Evolutionary conservation across 1,140 invertebrate species (phyloP), one percentile per base, ranked within the genome.

Genomic region (Euglossa dilemma): DNA sequence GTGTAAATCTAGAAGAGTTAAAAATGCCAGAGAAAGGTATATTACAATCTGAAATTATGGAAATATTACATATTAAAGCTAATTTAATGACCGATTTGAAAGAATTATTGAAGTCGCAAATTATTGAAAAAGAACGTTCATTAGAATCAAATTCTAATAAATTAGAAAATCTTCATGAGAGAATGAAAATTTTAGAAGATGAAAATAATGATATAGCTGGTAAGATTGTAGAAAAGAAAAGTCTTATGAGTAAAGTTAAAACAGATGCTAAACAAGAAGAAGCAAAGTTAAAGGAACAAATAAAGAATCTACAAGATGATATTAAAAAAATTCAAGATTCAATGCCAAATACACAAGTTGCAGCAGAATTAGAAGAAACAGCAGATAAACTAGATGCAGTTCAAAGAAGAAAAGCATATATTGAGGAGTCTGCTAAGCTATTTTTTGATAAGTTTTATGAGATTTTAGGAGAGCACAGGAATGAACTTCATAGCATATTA

Each of bases 1-100:
- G 71, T 43, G 43, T 88, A 3, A 63, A 91, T 77, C 36, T 91
- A 23, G 80, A 91, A 54, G 84, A 92, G n/a, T 78, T 92, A 25
- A 87, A 87, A 43, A 84, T 93, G 43, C 92, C 92, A 36, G 91
- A 92, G 74, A 90, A 81, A 28, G 87, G 85, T 72, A 73, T 92
- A 25, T 75, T 85, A 18, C 54, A 86, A 78, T 47, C 80, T 7
- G 56, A 91, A n/a, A 84, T 91, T 73, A 89, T 89, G 43, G 80
- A 87, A 23, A 23, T 67, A 47, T 61, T 93, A 67, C 69, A 86
- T n/a, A 50, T 54, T 23, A 92, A 90, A 73, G 74, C 66, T n/a
- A 74, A 25, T 43, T 78, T 85, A n/a, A 90, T 91, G 79, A 80
- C 77, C n/a, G 61, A 67, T 5, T 80, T 91, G 4, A 92, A 89